Evolutionary conservation across 2,113 vertebrate species (phyloP).

Genomic region (Cranoglanis bouderius): DNA sequence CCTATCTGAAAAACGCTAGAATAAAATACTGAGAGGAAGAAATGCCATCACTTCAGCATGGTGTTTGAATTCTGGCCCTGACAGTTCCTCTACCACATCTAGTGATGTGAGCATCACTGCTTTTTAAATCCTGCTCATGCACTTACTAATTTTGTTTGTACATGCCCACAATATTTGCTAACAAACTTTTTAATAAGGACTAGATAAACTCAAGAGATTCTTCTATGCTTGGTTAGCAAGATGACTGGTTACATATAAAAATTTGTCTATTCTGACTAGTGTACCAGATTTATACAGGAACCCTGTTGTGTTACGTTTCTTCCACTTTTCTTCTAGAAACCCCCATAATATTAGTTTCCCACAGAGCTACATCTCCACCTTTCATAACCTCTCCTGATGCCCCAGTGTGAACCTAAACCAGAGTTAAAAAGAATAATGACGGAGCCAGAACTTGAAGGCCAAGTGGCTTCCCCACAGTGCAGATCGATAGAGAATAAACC

Average conservation of each 20-base stretch:
- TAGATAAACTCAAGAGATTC: background rate
- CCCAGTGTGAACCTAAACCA: constrained; percentile 11
- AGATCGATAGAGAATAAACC: constrained; percentile 37
- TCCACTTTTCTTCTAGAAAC: background rate
- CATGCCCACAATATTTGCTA: background rate
- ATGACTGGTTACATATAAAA: background rate
- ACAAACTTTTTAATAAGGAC: background rate
- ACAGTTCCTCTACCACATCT: background rate
- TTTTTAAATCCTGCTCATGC: background rate
- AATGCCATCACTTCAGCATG: background rate
- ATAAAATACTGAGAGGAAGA: background rate
- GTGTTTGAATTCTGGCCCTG: background rate
- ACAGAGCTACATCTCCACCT: constrained; percentile 15
- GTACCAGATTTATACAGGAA: background rate
- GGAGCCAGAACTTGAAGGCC: constrained; percentile 14
- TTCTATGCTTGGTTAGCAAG: background rate
- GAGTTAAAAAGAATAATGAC: constrained; percentile 39
- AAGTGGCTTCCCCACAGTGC: constrained; percentile 15
- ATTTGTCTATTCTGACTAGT: background rate
- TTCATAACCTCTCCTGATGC: constrained; percentile 13
- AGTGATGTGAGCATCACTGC: background rate
- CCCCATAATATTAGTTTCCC: background rate
- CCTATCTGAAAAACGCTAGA: background rate
- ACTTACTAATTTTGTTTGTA: background rate
- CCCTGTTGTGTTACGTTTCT: background rate